Evolutionary conservation across 2,113 vertebrate species (phyloP).

Genomic region (Microtus ochrogaster): DNA sequence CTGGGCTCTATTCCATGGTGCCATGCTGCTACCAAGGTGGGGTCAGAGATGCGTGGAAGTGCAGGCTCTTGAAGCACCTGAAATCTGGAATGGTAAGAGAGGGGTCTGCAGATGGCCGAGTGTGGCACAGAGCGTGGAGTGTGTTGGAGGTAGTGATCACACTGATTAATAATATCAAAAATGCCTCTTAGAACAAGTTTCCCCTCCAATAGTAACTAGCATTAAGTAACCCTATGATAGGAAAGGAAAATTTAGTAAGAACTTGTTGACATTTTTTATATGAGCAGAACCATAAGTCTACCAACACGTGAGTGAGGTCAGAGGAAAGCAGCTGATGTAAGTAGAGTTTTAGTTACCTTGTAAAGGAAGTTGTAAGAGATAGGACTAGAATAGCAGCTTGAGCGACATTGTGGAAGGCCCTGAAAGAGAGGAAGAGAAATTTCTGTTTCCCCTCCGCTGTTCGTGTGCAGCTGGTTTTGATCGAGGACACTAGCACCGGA

Average conservation of each 20-base stretch:
- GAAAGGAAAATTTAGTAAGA: not conserved
- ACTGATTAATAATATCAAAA: not conserved
- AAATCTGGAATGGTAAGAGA: not conserved
- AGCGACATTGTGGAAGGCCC: not conserved
- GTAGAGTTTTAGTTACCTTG: not conserved
- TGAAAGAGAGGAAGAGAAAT: not conserved
- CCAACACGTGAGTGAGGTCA: not conserved
- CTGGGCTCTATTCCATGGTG: not conserved
- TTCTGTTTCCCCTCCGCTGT: not conserved
- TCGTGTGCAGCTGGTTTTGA: not conserved
- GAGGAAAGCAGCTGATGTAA: slow-evolving; percentile 29
- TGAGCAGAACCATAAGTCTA: not conserved
- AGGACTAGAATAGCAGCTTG: not conserved
- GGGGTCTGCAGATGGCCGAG: not conserved
- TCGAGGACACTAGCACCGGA: not conserved
- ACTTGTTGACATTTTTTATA: not conserved
- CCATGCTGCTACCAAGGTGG: not conserved
- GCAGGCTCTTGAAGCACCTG: not conserved
- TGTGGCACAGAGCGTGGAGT: not conserved
- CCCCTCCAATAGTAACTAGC: not conserved
- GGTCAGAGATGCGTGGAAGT: not conserved
- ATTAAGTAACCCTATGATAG: not conserved
- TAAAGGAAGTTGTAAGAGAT: not conserved
- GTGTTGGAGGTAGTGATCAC: not conserved
- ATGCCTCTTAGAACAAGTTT: not conserved